Base-by-base conservation (phyloP, 2,113 vertebrate species). In the Progne subis region DNA sequence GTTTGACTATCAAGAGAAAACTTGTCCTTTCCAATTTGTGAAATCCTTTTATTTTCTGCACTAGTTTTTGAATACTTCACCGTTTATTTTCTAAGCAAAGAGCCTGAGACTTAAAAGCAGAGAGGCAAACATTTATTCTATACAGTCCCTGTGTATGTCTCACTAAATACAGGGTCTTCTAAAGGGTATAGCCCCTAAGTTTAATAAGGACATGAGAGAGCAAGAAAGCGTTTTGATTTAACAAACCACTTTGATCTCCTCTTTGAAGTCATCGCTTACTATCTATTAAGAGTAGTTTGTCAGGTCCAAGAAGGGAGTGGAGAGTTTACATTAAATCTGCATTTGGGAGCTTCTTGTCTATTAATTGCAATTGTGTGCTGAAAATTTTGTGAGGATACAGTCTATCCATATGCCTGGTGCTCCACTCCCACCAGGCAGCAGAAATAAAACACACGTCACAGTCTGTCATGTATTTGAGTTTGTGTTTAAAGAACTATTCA, bases 1-100 rank as follows among this genome's bases (percentile, higher is more conserved):
- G 88, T 98, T 97, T 97, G 95, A 97, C 97, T 98, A 97, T 96
- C 96, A 94, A 96, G 96, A 98, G 97, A 97, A 98, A 98, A 97
- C 96, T 97, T 98, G 98, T 98, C 97, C 96, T 97, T 97, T 98
- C 92, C 92, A 96, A 97, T 98, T 97, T 96, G 89, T 97, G 88
- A 94, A 96, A 94, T 96, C 92, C 74, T 97, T 97, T 95, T 97
- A 89, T 97, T 97, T 97, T 92, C 84, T 97, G 80, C 53, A 60
- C 67, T 82, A 94, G 63, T 96, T 94, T 82, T 94, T 77, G 14
- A 83, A 49, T 71, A 72, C 65, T 94, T 90, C 56, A 63, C 41
- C 72, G 71, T 95, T 86, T 90, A 41, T 83, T 69, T 91, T 92
- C 95, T 93, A 96, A 96, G 47, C 67, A 84, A 25, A 61, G 81